A percentile compares a stretch with the other conserved stretches of the same genome.
Conservation (phyloP, 2,797 vertebrate genomes). For the Danio choprae region DNA sequence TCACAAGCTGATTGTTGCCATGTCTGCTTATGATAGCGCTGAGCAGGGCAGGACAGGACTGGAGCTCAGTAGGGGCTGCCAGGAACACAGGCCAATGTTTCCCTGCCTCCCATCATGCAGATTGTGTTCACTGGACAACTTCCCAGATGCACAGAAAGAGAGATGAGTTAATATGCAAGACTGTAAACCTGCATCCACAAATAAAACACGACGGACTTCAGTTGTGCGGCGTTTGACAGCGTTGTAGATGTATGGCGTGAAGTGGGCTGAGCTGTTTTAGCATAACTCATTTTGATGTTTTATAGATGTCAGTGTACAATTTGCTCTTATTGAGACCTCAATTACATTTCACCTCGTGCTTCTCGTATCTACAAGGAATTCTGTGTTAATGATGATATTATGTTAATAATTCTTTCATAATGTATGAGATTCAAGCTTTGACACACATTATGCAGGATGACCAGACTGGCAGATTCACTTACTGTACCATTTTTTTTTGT, state of each 20-base stretch:
- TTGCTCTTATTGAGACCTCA: neutral
- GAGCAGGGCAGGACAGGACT: neutral
- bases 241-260: neutral
- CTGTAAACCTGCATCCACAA: slow-evolving; percentile 43
- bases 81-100: slow-evolving; percentile 58
- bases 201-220: slow-evolving; percentile 21
- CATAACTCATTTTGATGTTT: neutral
- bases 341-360: slow-evolving; percentile 7
- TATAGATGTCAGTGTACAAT: slow-evolving; percentile 6
- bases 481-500: neutral
- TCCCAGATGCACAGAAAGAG: slow-evolving; percentile 48
- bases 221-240: neutral
- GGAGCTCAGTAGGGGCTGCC: slow-evolving; percentile 26
- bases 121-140: slow-evolving; percentile 55
- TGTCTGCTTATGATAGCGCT: slow-evolving; percentile 45
- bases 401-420: slow-evolving; percentile 47
- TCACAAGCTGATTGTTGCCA: slow-evolving; percentile 35
- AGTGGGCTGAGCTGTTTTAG: neutral
- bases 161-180: slow-evolving; percentile 38
- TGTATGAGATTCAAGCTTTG: slow-evolving; percentile 49
- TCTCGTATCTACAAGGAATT: slow-evolving; percentile 3
- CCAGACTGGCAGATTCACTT: slow-evolving; percentile 9
- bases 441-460: slow-evolving; percentile 41
- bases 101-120: slow-evolving; percentile 50
- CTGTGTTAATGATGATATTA: slow-evolving; percentile 32